Base-by-base conservation (phyloP, 2,797 vertebrate species). In the Phrynocephalus guinanensis region DNA sequence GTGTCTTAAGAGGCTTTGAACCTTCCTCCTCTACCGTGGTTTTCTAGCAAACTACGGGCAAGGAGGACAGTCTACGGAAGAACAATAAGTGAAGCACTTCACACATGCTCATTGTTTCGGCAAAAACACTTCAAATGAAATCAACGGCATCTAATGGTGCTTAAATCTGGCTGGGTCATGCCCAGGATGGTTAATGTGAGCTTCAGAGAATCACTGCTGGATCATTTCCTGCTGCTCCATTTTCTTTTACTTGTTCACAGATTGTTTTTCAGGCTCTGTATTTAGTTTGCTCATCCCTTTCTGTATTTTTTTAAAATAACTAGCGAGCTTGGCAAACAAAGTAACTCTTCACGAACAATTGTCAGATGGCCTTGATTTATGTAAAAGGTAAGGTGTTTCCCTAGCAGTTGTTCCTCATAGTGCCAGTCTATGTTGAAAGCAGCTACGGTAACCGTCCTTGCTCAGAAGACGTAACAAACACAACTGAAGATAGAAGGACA, bases 251-350 rank as follows among this genome's bases (percentile, higher is more conserved):
- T 83, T 83, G 70, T n/a, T 73, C 56, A 56, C 28, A 60, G 56
- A 83, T 66, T 76, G 38, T 85, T 77, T 85, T 56, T 85, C 77
- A 66, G 76, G 56, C 77, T 85, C 73, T 48, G 38, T n/a, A 48
- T 38, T 77, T 77, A 77, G 67, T 77, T 77, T 85, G 38, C 60
- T 85, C 56, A n/a, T 48, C 18, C 5, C 26, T 85, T 85, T 85
- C 60, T 63, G 83, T 84, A 67, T 84, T 76, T 73, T 66, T 63
- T 44, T 63, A 44, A 44, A 73, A 30, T 5, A 44, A 44, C 38
- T 44, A 33, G 15, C 22, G 44, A n/a, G 38, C 75, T 77, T 67
- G 22, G n/a, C 18, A 76, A 75, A 30, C 56, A 85, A 85, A 85
- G 26, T 76, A 66, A 66, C 72, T 48, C 22, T 85, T 76, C 13